Conservation (phyloP, 2,797 vertebrate species). For the Ispidina lecontei region DNA sequence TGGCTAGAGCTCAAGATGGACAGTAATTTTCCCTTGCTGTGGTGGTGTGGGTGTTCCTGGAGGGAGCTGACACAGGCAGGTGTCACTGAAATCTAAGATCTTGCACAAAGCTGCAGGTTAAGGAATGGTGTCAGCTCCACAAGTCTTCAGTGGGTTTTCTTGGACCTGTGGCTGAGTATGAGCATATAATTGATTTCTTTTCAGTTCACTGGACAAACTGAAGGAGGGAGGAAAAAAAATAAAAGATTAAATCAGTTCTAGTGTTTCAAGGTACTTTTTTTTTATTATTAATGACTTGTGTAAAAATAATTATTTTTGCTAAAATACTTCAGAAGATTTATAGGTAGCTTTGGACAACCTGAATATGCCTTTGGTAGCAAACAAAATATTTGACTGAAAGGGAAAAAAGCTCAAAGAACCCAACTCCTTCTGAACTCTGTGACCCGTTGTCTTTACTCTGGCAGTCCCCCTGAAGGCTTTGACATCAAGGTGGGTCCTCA, state of each 20-base stretch:
- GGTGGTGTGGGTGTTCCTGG: slow-evolving; percentile 4
- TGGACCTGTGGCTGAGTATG: neutral
- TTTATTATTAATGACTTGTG: neutral
- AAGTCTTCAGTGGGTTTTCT: neutral
- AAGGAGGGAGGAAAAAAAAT: neutral
- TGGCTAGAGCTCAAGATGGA: slow-evolving; percentile 5
- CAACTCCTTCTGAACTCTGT: neutral
- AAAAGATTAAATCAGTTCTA: neutral
- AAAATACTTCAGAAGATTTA: neutral
- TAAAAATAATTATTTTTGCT: neutral
- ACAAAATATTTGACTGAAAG: neutral
- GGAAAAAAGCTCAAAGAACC: neutral
- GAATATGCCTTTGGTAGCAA: neutral
- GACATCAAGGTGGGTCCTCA: neutral
- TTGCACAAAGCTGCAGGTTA: slow-evolving; percentile 14
- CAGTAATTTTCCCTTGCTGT: neutral
- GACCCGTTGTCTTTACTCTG: neutral
- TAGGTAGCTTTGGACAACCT: neutral
- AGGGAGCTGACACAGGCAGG: slow-evolving; percentile 7
- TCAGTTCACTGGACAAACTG: neutral
- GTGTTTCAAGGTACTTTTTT: neutral
- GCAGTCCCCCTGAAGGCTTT: neutral
- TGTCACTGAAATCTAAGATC: neutral
- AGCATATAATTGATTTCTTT: neutral
- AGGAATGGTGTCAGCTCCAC: neutral